Evolutionary conservation across 2,113 vertebrate genomes (phyloP).

Genomic region (Echinops telfairi): DNA sequence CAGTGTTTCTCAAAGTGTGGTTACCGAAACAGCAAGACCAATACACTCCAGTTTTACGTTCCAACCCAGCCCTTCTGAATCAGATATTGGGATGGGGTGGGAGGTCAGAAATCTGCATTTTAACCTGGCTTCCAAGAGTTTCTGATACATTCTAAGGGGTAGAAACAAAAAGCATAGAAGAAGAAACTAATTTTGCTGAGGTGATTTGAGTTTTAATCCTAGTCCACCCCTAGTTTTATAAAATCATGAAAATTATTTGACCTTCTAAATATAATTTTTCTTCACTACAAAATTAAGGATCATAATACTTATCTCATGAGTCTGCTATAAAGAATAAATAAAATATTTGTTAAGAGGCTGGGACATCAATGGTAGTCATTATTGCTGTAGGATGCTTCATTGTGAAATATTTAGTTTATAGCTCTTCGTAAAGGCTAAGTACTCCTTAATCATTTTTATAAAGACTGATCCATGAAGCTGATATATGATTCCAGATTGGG

Average conservation of each 20-base stretch:
- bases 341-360: neutral
- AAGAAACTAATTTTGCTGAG: constrained; percentile 5
- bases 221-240: neutral
- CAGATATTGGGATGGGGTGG: neutral
- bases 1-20: neutral
- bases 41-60: neutral
- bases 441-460: neutral
- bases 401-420: neutral
- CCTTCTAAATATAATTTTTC: neutral
- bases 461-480: neutral
- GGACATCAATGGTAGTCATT: neutral
- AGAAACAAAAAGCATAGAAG: neutral
- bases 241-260: constrained; percentile 34
- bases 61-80: neutral
- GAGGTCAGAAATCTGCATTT: neutral
- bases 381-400: neutral
- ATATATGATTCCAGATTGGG: neutral
- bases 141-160: neutral
- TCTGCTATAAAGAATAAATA: neutral
- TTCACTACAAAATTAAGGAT: constrained; percentile 15
- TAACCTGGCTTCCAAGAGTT: neutral
- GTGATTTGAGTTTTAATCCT: neutral
- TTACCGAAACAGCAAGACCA: neutral
- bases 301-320: neutral
- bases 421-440: neutral